A percentile compares a stretch with the other conserved stretches of the same genome.
Evolutionary conservation across 2,797 vertebrate species (phyloP).

Genomic region (Chelon auratus): DNA sequence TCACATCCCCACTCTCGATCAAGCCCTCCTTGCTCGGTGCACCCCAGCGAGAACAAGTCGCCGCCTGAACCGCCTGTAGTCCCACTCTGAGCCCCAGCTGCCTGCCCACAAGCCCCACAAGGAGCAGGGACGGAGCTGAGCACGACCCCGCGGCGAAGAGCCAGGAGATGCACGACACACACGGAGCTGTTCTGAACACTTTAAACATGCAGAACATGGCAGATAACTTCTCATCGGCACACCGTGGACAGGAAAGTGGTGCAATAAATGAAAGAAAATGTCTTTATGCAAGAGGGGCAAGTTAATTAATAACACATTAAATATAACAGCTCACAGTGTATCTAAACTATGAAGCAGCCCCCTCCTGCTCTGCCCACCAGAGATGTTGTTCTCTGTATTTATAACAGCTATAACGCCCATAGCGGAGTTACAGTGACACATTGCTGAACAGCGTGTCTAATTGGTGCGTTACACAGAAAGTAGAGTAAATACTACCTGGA

Average conservation of each 20-base stretch:
- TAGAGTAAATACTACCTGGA: not conserved
- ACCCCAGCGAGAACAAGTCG: constrained; percentile 67
- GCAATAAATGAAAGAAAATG: not conserved
- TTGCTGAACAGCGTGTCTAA: constrained; percentile 7
- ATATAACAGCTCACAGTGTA: not conserved
- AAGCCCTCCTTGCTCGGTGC: constrained; percentile 54
- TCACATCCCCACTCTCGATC: constrained; percentile 81
- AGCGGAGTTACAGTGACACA: constrained; percentile 25
- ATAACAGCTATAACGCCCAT: constrained; percentile 31
- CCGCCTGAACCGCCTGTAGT: constrained; percentile 41
- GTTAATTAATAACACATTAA: not conserved
- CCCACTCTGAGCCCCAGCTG: constrained; percentile 57
- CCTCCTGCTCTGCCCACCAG: constrained; percentile 8
- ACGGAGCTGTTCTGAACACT: constrained; percentile 15
- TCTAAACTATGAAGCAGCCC: not conserved
- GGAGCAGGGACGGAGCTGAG: constrained; percentile 50
- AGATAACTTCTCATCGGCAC: not conserved
- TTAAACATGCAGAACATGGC: not conserved
- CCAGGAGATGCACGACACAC: constrained; percentile 54
- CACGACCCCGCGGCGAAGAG: constrained; percentile 39
- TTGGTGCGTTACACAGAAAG: not conserved
- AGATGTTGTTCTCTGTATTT: constrained; percentile 28
- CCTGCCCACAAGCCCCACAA: constrained; percentile 56
- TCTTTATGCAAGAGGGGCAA: not conserved
- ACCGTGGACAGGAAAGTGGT: not conserved